Percentiles rank a stretch among this genome's conserved stretches.
Evolutionary conservation across 2,113 vertebrate species (phyloP).

Genomic region (Engystomops pustulosus): DNA sequence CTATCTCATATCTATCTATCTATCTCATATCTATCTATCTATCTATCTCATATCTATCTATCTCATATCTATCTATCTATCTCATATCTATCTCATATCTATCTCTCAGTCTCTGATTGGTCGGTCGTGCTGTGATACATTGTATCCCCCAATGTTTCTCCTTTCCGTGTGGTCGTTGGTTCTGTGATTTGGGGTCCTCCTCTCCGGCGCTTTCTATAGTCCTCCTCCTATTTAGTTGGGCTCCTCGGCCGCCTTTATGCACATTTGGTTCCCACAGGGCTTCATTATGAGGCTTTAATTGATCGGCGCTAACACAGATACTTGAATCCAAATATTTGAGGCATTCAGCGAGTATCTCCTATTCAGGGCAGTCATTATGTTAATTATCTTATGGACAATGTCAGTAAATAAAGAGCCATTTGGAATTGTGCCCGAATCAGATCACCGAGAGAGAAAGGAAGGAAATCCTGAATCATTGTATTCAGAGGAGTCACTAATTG

Average conservation of each 20-base stretch:
- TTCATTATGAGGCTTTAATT: slow-evolving; percentile 71
- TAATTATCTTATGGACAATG: slow-evolving; percentile 66
- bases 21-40: neutral
- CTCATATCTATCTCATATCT: neutral
- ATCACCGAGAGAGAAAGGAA: neutral
- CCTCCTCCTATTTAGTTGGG: slow-evolving; percentile 57
- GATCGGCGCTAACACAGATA: slow-evolving; percentile 64
- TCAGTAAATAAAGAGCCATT: slow-evolving; percentile 38
- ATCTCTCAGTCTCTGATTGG: neutral
- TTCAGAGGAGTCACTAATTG: neutral
- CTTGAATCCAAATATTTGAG: slow-evolving; percentile 76
- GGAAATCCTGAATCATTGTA: neutral
- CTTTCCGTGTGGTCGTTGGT: neutral
- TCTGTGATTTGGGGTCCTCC: slow-evolving; percentile 16
- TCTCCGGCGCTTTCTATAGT: slow-evolving; percentile 44
- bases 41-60: neutral
- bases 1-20: neutral
- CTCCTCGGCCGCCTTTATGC: slow-evolving; percentile 66
- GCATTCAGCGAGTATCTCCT: slow-evolving; percentile 68
- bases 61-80: neutral
- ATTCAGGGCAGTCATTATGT: slow-evolving; percentile 67
- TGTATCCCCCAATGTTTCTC: neutral
- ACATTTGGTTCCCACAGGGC: slow-evolving; percentile 71
- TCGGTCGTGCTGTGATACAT: neutral
- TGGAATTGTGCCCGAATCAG: slow-evolving; percentile 22